Conservation (phyloP, 2,113 vertebrate genomes). For the Crotalus helleri region DNA sequence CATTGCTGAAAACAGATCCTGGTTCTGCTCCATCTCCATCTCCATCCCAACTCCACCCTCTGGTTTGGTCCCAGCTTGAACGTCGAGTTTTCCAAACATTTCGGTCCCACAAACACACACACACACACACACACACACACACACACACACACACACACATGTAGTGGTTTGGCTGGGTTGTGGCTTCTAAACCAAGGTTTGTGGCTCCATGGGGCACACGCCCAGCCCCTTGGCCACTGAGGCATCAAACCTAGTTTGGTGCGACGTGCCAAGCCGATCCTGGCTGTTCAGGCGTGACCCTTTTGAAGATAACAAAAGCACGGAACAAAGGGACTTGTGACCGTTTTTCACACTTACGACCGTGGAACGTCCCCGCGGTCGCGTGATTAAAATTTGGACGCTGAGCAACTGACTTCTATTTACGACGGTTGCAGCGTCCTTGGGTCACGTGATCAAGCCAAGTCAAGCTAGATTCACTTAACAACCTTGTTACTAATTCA, state of each 20-base stretch:
- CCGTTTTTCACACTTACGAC: background rate
- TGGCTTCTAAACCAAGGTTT: background rate
- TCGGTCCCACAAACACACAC: background rate
- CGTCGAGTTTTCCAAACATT: background rate
- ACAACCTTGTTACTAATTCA: background rate
- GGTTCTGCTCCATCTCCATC: background rate
- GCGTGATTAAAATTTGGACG: background rate
- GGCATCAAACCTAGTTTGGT: background rate
- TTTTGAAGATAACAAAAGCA: too few species aligned
- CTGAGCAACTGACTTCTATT: background rate
- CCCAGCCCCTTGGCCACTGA: background rate
- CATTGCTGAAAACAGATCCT: background rate
- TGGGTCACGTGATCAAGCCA: too few species aligned
- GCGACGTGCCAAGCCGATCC: background rate
- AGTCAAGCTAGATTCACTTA: background rate
- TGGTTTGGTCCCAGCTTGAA: background rate
- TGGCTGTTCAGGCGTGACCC: background rate
- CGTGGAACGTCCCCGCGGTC: too few species aligned
- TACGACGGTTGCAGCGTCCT: background rate
- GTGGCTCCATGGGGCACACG: background rate
- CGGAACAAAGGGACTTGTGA: background rate
- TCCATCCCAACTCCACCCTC: background rate
- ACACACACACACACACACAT: background rate
- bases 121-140: background rate
- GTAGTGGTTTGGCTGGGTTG: background rate